These are phyloP conservation scores for Arnoldichthys spilopterus DNA, from an alignment of 2,797 vertebrate species.

Conservation along the genomic window DNA sequence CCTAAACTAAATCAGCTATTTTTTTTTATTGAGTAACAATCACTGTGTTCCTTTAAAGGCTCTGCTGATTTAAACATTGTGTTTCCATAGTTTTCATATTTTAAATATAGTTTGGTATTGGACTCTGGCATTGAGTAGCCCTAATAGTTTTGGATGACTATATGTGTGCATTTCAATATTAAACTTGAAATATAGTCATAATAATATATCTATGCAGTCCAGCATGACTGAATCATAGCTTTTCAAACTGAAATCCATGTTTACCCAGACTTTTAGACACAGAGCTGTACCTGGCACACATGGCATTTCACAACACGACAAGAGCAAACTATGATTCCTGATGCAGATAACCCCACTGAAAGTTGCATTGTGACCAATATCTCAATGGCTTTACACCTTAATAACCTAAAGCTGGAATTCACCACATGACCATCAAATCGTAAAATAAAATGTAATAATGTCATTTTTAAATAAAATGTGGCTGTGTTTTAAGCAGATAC, in stretches of 20 bases:
- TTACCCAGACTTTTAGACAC: constrained; percentile 18
- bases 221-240: constrained; percentile 13
- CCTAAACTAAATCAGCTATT: no score
- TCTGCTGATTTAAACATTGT: no score
- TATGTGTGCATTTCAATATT: neutral
- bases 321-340: constrained; percentile 9
- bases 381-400: neutral
- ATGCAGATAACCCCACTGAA: constrained; percentile 12
- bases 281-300: constrained; percentile 4
- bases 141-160: no score
- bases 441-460: neutral
- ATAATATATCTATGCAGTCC: neutral
- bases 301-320: constrained; percentile 39
- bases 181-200: neutral
- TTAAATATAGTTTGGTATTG: no score
- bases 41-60: no score
- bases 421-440: neutral
- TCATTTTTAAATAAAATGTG: neutral
- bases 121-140: no score
- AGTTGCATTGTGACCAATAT: constrained; percentile 2
- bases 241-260: constrained; percentile 31
- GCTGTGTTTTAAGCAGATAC: neutral
- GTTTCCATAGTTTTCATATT: no score
- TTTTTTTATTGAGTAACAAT: no score
- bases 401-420: neutral